Evolutionary conservation across 1,140 invertebrate species (phyloP), one percentile per base, ranked within the genome.

Genomic region (Propsilocerus akamusi): DNA sequence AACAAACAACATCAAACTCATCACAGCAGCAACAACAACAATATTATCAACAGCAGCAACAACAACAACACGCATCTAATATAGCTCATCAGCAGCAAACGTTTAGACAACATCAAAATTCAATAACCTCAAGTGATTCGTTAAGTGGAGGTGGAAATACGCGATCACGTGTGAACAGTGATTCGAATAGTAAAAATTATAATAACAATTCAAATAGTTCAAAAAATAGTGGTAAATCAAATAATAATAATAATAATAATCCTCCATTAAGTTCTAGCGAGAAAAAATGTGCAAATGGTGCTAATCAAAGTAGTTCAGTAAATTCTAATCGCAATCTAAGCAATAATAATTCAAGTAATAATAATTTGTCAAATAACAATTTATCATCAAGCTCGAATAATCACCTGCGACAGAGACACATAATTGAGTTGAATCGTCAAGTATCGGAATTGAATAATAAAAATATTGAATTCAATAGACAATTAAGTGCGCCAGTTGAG

Each of bases 401-500:
- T 41, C 34, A 41, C 22, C 10, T 41, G 22, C n/a, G 34, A 41
- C 34, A 41, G 14, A 41, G 34, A 41, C 34, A 41, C 22, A 41
- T 41, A 17, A 41, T 41, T 41, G 34, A 41, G 22, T 41, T 41
- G 14, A 41, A 41, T 41, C 34, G 34, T 17, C 34, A 41, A 41
- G 34, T 41, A 20, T 41, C 34, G 34, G 34, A 41, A 41, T 41
- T 41, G 34, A 41, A 41, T 41, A 41, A 41, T 41, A 41, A 41
- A 20, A 65, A 65, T 55, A 59, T 61, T 49, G 62, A 64, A 41
- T 64, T 64, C 52, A 64, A 64, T 61, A 62, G 62, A 49, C 62
- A 64, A 57, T 55, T 64, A 23, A 64, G 62, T 51, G 62, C 62
- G 0, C 62, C 62, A 25, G 63, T 59, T 25, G 59, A 64, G 50